Conservation (phyloP, 2,113 vertebrate species). For the Myrmophylax atrothorax region DNA sequence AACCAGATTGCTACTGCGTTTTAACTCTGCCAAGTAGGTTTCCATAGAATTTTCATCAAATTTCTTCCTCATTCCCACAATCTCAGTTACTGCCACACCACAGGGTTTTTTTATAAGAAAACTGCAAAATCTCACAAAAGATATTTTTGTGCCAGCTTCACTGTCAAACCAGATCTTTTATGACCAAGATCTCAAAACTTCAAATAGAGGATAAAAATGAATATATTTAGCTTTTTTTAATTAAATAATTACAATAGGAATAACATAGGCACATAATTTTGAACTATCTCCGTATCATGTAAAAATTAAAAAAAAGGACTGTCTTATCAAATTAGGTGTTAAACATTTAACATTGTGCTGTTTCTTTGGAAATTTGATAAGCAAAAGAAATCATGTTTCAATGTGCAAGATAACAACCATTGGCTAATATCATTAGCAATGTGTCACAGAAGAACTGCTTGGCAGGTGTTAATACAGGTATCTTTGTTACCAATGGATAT, state of each 20-base stretch:
- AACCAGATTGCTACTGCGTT: background rate
- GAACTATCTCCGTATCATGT: background rate
- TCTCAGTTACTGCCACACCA: background rate
- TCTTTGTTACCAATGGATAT: background rate
- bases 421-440: background rate
- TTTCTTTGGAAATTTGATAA: background rate
- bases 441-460: background rate
- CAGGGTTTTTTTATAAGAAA: background rate
- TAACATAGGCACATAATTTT: background rate
- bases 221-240: background rate
- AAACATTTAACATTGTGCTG: background rate
- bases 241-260: slow-evolving; percentile 22
- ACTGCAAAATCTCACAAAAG: background rate
- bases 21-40: background rate
- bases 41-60: background rate
- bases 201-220: background rate
- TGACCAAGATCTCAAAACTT: background rate
- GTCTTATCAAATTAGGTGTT: background rate
- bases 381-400: background rate
- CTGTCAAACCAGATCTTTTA: background rate
- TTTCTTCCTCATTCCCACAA: background rate
- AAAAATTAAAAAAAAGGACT: background rate
- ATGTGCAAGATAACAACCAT: background rate
- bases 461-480: background rate
- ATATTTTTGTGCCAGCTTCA: background rate